These are phyloP conservation scores for Eurypyga helias DNA, from an alignment of 2,113 vertebrate species.

Conservation along the genomic window DNA sequence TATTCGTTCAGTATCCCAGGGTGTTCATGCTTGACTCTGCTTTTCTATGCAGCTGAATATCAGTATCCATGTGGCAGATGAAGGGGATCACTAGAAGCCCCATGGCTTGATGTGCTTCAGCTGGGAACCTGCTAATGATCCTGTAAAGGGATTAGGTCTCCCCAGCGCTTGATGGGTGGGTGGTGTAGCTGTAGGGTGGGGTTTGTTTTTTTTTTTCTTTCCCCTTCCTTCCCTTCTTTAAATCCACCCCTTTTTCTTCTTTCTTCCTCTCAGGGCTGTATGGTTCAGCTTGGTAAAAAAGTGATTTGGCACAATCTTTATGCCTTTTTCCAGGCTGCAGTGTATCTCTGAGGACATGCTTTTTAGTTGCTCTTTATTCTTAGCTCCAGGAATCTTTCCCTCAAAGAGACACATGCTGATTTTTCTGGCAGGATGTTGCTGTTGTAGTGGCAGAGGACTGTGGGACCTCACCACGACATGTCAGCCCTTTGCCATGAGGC, in stretches of 20 bases:
- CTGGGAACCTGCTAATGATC: not conserved
- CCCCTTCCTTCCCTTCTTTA: not conserved
- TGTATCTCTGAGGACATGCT: not conserved
- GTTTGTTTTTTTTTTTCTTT: not conserved
- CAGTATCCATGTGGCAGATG: not conserved
- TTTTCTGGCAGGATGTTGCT: not conserved
- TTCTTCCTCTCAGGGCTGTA: not conserved
- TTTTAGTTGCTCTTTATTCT: constrained; percentile 22
- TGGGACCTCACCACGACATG: constrained; percentile 6
- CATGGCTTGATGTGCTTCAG: not conserved
- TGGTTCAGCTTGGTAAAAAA: not conserved
- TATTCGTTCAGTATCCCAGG: not conserved
- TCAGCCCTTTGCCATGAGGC: constrained; percentile 20
- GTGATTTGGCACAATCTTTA: not conserved
- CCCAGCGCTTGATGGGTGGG: not conserved
- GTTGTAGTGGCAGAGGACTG: not conserved
- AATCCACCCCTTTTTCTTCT: not conserved
- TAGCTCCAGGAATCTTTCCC: not conserved
- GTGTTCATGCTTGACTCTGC: not conserved
- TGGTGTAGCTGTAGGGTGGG: not conserved
- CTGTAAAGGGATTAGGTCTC: not conserved
- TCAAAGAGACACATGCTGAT: not conserved
- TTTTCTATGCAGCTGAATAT: not conserved
- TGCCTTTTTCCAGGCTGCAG: not conserved
- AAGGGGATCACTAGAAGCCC: not conserved